These are phyloP conservation scores for Ophion obscuratus DNA, from an alignment of 2,888 invertebrate genomes.

Conservation along the genomic window DNA sequence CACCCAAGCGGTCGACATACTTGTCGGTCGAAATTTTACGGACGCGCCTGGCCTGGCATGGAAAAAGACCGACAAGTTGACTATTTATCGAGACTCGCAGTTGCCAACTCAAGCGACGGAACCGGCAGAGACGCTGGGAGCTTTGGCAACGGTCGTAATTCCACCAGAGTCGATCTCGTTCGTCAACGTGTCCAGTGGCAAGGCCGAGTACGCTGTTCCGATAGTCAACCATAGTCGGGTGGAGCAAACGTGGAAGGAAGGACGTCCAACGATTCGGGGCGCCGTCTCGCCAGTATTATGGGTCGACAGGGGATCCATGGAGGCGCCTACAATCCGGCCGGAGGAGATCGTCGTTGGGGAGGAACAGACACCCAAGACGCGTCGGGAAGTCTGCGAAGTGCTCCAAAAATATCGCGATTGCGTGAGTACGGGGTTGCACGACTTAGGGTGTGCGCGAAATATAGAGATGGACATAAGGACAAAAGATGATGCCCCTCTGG, in stretches of 20 bases:
- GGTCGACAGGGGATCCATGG: background rate
- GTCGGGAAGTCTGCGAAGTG: background rate
- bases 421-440: conserved; percentile 2
- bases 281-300: background rate
- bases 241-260: background rate
- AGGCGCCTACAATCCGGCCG: background rate
- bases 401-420: conserved; percentile 36
- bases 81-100: background rate
- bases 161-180: conserved; percentile 9
- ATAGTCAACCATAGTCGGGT: too few species aligned
- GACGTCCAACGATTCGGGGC: background rate
- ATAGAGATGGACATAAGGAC: background rate
- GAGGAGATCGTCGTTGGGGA: background rate
- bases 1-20: background rate
- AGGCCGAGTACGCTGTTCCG: too few species aligned
- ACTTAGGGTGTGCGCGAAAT: conserved; percentile 30
- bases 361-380: background rate
- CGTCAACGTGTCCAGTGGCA: background rate
- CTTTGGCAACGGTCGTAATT: background rate
- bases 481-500: background rate
- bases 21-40: conserved; percentile 2
- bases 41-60: background rate
- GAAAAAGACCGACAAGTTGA: background rate
- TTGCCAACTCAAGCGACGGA: background rate
- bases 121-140: background rate